phyloP scores from a whole-genome alignment of 2,888 invertebrate species.

The Dione juno region DNA sequence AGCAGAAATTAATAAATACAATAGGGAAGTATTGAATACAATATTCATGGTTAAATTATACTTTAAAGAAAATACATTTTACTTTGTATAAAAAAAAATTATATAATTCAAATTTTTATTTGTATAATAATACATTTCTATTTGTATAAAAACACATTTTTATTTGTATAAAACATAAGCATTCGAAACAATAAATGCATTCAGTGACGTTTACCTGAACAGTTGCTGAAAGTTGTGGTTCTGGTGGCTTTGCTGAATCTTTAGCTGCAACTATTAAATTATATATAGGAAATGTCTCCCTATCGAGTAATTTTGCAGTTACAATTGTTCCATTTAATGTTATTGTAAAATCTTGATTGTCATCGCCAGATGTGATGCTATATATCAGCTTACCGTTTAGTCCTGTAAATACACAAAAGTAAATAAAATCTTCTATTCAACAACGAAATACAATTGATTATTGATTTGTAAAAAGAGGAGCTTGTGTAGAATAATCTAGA shows the following conservation, averaged over 20 bases:
- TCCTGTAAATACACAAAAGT: slow-evolving; percentile 79
- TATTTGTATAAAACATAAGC: too few species aligned
- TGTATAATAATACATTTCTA: too few species aligned
- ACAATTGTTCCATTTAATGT: slow-evolving; percentile 92
- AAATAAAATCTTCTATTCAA: not conserved
- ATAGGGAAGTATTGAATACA: too few species aligned
- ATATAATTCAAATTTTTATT: too few species aligned
- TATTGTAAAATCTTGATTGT: slow-evolving; percentile 90
- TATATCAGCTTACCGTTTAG: slow-evolving; percentile 93
- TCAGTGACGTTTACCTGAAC: slow-evolving; percentile 94
- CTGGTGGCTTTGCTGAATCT: slow-evolving; percentile 90
- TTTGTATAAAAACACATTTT: too few species aligned
- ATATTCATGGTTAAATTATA: too few species aligned
- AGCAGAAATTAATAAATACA: too few species aligned
- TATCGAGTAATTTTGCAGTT: slow-evolving; percentile 89
- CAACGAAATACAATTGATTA: not conserved
- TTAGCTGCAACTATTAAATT: slow-evolving; percentile 93
- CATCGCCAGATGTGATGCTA: slow-evolving; percentile 92
- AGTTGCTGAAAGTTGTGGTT: slow-evolving; percentile 90
- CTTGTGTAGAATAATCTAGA: not conserved
- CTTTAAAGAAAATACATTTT: too few species aligned
- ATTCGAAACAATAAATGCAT: too few species aligned
- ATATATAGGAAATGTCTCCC: slow-evolving; percentile 92
- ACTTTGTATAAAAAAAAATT: too few species aligned
- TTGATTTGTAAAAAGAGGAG: too few species aligned